These are phyloP conservation scores for Tribolium castaneum DNA, from an alignment of 1,140 invertebrate species.

Conservation along the genomic window DNA sequence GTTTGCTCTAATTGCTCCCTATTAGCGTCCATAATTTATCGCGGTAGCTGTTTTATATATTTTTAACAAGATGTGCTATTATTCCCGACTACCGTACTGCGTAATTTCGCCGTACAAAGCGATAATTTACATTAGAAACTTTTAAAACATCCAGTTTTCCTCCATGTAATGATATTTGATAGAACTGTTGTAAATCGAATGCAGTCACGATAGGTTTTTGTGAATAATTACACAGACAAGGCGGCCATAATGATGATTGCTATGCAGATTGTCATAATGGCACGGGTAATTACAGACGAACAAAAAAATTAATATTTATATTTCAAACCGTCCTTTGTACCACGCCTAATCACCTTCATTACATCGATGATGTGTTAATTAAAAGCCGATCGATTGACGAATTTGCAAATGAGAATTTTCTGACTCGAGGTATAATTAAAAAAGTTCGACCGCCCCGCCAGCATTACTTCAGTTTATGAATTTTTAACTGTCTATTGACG, in stretches of 20 bases:
- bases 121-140: conserved; percentile 33
- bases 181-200: conserved; percentile 49
- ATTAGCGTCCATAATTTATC: conserved; percentile 4
- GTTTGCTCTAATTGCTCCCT: conserved; percentile 22
- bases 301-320: conserved; percentile 35
- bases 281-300: conserved; percentile 39
- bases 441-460: conserved; percentile 3
- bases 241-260: conserved; percentile 54
- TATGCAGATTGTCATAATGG: conserved; percentile 53
- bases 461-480: conserved; percentile 20
- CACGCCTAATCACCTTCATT: conserved; percentile 9
- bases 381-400: not conserved
- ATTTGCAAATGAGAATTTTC: conserved; percentile 17
- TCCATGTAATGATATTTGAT: conserved; percentile 31
- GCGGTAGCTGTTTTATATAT: not conserved
- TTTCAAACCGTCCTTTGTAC: conserved; percentile 36
- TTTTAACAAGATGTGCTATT: conserved; percentile 14
- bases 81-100: conserved; percentile 8
- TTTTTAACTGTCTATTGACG: conserved; percentile 23
- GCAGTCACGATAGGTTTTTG: conserved; percentile 57
- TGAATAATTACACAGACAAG: conserved; percentile 53
- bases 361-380: not conserved
- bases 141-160: conserved; percentile 30
- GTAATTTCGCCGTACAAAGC: conserved; percentile 22
- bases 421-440: conserved; percentile 10